Base-by-base conservation (phyloP, 2,113 vertebrate genomes). In the Apeltes quadracus region DNA sequence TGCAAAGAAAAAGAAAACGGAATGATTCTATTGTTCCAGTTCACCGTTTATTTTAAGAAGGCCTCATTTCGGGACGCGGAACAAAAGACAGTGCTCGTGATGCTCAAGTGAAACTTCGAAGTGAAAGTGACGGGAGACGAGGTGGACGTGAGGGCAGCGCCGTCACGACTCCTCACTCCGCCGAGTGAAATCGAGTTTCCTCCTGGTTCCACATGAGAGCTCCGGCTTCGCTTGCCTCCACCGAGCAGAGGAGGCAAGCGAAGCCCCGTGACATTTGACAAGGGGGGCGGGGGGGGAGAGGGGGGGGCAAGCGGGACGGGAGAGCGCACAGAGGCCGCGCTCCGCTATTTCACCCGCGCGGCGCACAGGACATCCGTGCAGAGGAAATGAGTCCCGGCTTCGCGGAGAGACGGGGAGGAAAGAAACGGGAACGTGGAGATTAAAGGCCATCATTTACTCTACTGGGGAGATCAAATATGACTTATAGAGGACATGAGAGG, bases 81-180 rank as follows among this genome's bases (percentile, higher is more conserved):
- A n/a, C n/a, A n/a, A n/a, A n/a, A n/a, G n/a, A n/a, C n/a, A n/a
- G n/a, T n/a, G n/a, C n/a, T n/a, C n/a, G n/a, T n/a, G n/a, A n/a
- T n/a, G n/a, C n/a, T n/a, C n/a, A n/a, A n/a, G n/a, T n/a, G n/a
- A n/a, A n/a, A n/a, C n/a, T n/a, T 77, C 32, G 83, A 76, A 81
- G 80, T 51, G 20, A 59, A 77, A 62, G 72, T 83, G 87, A 86
- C 72, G 85, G 82, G 85, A 75, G 87, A 65, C 54, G 80, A 11
- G 69, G 57, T 61, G 50, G 79, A 78, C 12, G 76, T 39, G 56
- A 70, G 71, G 51, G 82, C 72, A 68, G 58, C 81, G 13, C 55
- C 73, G 83, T 85, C 77, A 76, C 61, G 73, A 77, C 73, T 90
- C 72, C 73, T 89, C 78, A 79, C 87, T 76, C 82, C 73, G 86